Conservation (phyloP, 2,113 vertebrate genomes). For the Rousettus leschenaultii region DNA sequence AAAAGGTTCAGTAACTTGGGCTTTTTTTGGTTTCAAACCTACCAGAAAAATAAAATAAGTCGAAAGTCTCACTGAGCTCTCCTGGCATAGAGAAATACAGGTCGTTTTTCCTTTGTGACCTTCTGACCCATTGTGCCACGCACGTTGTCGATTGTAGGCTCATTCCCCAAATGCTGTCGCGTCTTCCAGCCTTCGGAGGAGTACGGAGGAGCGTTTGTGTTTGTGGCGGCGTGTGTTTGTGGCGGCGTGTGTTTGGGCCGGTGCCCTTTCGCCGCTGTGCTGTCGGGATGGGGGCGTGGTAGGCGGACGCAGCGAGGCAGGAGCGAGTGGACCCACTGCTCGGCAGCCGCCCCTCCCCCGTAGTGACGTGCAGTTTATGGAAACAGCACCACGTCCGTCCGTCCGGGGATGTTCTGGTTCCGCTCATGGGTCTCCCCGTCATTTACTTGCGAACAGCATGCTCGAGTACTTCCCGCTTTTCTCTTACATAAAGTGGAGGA, state of each 20-base stretch:
- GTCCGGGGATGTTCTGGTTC: neutral
- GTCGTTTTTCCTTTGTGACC: neutral
- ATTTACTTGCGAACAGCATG: neutral
- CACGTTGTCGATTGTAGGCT: neutral
- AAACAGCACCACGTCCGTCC: neutral
- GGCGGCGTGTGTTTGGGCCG: neutral
- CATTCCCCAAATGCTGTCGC: accelerated
- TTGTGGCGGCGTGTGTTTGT: neutral
- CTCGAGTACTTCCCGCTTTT: neutral
- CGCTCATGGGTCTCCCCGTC: neutral
- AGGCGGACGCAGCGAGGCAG: neutral
- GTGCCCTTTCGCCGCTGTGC: neutral
- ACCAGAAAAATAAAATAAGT: neutral
- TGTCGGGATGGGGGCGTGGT: neutral
- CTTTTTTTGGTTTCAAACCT: neutral
- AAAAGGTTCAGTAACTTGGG: neutral
- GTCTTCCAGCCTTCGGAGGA: neutral
- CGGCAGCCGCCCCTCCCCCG: neutral
- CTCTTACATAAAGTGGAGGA: neutral
- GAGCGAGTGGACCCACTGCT: neutral
- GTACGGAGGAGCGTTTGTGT: neutral
- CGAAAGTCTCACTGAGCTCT: neutral
- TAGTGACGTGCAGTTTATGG: neutral
- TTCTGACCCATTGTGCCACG: neutral
- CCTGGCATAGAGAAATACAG: neutral